Conservation (phyloP, 2,797 vertebrate species). For the Clamator glandarius region DNA sequence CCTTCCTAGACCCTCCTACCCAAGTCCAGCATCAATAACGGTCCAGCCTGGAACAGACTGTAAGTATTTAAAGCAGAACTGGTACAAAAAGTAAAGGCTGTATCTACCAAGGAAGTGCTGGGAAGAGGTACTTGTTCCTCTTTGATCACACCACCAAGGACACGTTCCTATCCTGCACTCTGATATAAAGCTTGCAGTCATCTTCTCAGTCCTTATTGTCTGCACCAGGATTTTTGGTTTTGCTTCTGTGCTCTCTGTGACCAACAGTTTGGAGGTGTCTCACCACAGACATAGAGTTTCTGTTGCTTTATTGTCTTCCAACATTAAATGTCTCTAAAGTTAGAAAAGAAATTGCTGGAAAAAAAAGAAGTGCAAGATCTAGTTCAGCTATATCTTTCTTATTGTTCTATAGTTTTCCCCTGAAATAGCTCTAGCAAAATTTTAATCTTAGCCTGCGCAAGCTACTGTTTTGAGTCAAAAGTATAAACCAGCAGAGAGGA, state of each 20-base stretch:
- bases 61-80: not conserved
- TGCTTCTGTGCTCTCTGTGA: not conserved
- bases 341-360: not conserved
- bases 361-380: not conserved
- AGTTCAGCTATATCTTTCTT: not conserved
- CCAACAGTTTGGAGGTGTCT: not conserved
- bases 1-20: not conserved
- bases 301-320: not conserved
- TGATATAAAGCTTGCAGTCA: not conserved
- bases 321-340: not conserved
- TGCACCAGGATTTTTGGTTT: not conserved
- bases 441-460: not conserved
- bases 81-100: not conserved
- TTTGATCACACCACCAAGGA: not conserved
- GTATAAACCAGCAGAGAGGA: slow-evolving; percentile 12
- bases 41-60: not conserved
- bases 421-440: slow-evolving; percentile 13
- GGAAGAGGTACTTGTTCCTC: not conserved
- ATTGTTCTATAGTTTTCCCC: not conserved
- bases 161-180: fast-evolving
- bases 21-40: not conserved
- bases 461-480: slow-evolving; percentile 36
- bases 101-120: not conserved
- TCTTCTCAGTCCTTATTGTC: not conserved
- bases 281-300: not conserved